Conservation (phyloP, 2,888 invertebrate species). For the Drosophila koepferae region DNA sequence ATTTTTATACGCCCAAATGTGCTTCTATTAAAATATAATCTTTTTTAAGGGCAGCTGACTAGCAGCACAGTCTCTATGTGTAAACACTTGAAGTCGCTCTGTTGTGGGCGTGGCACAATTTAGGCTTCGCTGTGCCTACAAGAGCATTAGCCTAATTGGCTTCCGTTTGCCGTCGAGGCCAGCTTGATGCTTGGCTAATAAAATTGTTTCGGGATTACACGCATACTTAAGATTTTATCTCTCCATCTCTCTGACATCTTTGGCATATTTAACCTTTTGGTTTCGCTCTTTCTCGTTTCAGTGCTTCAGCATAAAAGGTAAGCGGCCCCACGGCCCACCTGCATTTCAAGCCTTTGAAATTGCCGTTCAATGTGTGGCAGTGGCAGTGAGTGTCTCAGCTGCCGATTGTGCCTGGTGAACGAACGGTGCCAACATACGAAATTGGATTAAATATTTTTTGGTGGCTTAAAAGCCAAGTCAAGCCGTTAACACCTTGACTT, state of each 20-base stretch:
- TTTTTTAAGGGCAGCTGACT: constrained; percentile 19
- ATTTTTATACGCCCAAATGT: constrained; percentile 40
- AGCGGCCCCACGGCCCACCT: constrained; percentile 38
- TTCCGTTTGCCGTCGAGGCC: constrained; percentile 14
- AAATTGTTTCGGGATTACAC: constrained; percentile 71
- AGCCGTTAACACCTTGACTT: constrained; percentile 70
- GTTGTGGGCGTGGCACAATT: not conserved
- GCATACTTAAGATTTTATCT: constrained; percentile 65
- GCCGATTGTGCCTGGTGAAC: not conserved
- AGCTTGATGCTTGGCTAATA: constrained; percentile 45
- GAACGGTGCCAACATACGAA: not conserved
- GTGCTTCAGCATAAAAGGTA: constrained; percentile 62
- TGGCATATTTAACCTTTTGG: constrained; percentile 48
- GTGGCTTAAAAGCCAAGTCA: constrained; percentile 43
- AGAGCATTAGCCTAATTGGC: constrained; percentile 73
- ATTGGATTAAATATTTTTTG: constrained; percentile 54
- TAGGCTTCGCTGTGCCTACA: constrained; percentile 17
- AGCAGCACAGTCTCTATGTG: constrained; percentile 7
- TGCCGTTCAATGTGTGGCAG: constrained; percentile 37
- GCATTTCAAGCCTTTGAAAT: constrained; percentile 45
- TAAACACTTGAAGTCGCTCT: constrained; percentile 22
- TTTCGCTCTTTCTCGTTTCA: constrained; percentile 49
- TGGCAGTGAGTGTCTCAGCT: not conserved
- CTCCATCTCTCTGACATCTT: constrained; percentile 15
- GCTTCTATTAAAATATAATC: constrained; percentile 58